Evolutionary conservation across 2,888 invertebrate genomes (phyloP).

Genomic region (Chrysolina haemoptera): DNA sequence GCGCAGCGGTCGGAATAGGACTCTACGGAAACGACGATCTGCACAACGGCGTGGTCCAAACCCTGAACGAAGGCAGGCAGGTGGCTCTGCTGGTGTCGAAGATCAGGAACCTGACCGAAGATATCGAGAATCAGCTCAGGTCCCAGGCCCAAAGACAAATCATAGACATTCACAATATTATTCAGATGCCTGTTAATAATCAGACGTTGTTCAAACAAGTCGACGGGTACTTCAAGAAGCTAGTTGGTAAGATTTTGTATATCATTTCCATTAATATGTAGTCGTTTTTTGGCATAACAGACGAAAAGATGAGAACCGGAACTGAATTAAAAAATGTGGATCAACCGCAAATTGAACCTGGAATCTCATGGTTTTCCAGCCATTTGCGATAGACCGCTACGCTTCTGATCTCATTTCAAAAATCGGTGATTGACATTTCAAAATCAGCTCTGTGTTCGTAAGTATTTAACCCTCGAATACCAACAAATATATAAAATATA

Average conservation of each 20-base stretch:
- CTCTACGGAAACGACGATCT: slow-evolving; percentile 96
- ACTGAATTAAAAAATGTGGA: no score
- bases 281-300: no score
- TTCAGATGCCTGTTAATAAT: slow-evolving; percentile 86
- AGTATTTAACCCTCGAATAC: no score
- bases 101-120: slow-evolving; percentile 87
- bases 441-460: no score
- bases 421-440: no score
- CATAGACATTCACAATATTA: slow-evolving; percentile 81
- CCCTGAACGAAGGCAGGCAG: slow-evolving; percentile 78
- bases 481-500: no score
- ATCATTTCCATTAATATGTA: neutral
- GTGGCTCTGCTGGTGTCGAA: slow-evolving; percentile 86
- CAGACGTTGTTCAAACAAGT: slow-evolving; percentile 83
- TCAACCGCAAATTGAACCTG: no score
- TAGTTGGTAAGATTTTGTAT: slow-evolving; percentile 71
- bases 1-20: slow-evolving; percentile 88
- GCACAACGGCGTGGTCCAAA: slow-evolving; percentile 85
- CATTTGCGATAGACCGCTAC: no score
- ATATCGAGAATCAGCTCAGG: slow-evolving; percentile 80
- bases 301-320: no score
- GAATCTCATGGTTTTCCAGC: no score
- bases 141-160: slow-evolving; percentile 75
- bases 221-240: slow-evolving; percentile 78
- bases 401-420: no score